Evolutionary conservation across 2,797 vertebrate species (phyloP), one percentile per base, ranked within the genome.

Genomic region (Coracias cyanogaster): DNA sequence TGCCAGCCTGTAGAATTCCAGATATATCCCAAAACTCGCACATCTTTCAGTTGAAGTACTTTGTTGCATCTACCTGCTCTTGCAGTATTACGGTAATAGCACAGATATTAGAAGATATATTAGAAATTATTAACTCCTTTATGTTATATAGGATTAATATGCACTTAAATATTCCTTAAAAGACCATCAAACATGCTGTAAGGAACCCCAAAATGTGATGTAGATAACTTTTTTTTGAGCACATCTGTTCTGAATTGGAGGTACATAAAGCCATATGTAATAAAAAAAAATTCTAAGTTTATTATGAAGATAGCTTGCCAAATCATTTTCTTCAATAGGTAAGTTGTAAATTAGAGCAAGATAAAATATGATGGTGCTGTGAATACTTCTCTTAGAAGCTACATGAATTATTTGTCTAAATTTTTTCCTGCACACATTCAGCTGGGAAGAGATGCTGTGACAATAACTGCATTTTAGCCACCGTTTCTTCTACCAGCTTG

Each of bases 331-430:
- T 89, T 67, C 73, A 29, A 54, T 22, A 39, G 60, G 66, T 51
- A 90, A 90, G 26, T 33, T 90, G 77, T 57, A 89, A 89, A 33
- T 86, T 78, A 95, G 48, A 70, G 33, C 13, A 86, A 89, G 60
- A 82, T 52, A 82, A 86, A 58, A 66, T 67, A 80, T 22, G 20
- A 65, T 31, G 28, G 25, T 73, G 31, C 20, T 52, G 8, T 81
- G 31, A 79, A 87, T 33, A 24, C 29, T 67, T 57, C 10, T 71
- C 31, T 43, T 45, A 78, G 52, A 91, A 89, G 29, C 11, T 61
- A 66, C 16, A 25, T 1, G 10, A 31, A 70, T 77, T 62, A 22
- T 57, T 62, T 35, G 29, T 28, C 24, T 84, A 43, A 80, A 62
- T 91, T 58, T 89, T 7, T 45, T 33, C 45, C 31, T 55, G 22